These are phyloP conservation scores for Heliconius hortense DNA, from an alignment of 2,888 invertebrate species.

Conservation along the genomic window DNA sequence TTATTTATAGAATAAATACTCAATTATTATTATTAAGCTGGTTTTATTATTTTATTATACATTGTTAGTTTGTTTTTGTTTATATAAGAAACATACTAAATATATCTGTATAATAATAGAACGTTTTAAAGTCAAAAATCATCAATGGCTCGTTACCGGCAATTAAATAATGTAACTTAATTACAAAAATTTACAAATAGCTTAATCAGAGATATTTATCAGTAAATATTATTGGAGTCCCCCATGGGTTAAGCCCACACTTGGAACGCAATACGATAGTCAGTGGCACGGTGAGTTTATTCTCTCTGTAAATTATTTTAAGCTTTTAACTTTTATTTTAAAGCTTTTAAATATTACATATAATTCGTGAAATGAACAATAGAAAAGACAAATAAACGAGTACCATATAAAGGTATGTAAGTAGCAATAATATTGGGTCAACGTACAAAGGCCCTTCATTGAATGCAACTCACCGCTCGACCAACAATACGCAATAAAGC, in stretches of 20 bases:
- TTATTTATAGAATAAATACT: slow-evolving; percentile 15
- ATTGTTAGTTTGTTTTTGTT: background rate
- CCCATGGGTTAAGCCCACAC: too few species aligned
- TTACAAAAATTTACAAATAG: background rate
- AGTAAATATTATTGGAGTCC: too few species aligned
- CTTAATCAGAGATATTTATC: background rate
- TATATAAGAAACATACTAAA: background rate
- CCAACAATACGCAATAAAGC: slow-evolving; percentile 37
- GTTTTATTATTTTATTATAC: background rate
- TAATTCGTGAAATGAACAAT: background rate
- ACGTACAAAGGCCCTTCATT: slow-evolving; percentile 1
- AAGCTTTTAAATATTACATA: background rate
- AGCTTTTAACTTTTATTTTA: background rate
- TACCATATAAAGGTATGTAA: background rate
- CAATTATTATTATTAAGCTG: background rate
- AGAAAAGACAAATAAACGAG: background rate
- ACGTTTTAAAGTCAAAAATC: too few species aligned
- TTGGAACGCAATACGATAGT: too few species aligned
- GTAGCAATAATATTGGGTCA: slow-evolving; percentile 14
- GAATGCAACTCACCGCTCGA: slow-evolving; percentile 8
- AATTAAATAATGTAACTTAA: background rate
- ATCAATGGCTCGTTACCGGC: too few species aligned
- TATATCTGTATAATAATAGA: too few species aligned
- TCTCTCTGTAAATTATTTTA: background rate
- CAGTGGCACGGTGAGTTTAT: too few species aligned